These are phyloP conservation scores for Diorhabda elongata DNA, from an alignment of 1,140 invertebrate genomes.

Conservation along the genomic window DNA sequence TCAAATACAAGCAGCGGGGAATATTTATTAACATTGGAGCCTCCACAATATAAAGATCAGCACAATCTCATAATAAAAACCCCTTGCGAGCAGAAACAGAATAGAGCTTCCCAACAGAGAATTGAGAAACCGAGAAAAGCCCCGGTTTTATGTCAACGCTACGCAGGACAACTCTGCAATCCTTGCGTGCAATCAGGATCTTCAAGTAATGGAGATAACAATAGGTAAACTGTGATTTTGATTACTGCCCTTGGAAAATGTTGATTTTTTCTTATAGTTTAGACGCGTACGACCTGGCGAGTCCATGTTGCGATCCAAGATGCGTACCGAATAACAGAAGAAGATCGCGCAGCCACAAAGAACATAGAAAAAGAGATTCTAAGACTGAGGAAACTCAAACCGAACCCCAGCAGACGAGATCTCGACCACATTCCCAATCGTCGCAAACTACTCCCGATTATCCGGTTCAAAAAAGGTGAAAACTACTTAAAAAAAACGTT, in stretches of 20 bases:
- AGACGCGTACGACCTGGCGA: constrained; percentile 77
- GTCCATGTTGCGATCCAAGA: constrained; percentile 77
- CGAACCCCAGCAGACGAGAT: constrained; percentile 43
- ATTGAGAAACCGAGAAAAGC: constrained; percentile 42
- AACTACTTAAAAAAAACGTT: background rate
- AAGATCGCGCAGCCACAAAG: constrained; percentile 59
- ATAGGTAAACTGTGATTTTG: background rate
- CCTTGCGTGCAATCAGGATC: constrained; percentile 61
- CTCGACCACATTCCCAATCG: constrained; percentile 48
- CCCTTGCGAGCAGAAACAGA: constrained; percentile 49
- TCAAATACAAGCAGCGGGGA: constrained; percentile 57
- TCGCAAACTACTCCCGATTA: constrained; percentile 37
- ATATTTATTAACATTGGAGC: constrained; percentile 63
- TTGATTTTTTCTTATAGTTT: constrained; percentile 50
- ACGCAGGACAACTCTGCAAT: constrained; percentile 62
- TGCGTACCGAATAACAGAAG: constrained; percentile 72
- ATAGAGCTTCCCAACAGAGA: constrained; percentile 50
- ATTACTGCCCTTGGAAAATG: too few relatives aligned
- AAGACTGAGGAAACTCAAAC: constrained; percentile 51
- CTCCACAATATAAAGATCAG: constrained; percentile 55
- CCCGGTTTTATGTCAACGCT: constrained; percentile 35
- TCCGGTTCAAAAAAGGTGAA: constrained; percentile 35
- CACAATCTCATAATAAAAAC: constrained; percentile 63
- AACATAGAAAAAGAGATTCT: constrained; percentile 56
- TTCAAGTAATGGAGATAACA: constrained; percentile 26